A percentile compares a stretch with the other conserved stretches of the same genome.
These are phyloP conservation scores for Hypomecis punctinalis DNA, from an alignment of 2,888 invertebrate genomes.

Conservation along the genomic window DNA sequence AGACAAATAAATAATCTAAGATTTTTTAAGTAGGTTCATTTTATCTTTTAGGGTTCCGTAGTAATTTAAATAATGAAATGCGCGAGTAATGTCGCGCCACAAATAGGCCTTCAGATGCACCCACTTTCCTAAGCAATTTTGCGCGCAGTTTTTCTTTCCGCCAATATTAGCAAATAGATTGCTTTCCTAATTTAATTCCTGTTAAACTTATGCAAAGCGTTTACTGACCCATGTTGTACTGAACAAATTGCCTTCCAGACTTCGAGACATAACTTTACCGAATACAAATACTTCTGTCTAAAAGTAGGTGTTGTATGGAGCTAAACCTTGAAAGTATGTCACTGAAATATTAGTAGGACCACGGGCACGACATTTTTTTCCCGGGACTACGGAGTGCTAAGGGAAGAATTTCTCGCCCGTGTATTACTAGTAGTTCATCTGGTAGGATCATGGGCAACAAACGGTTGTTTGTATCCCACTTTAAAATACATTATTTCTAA, in stretches of 20 bases:
- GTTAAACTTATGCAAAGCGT: constrained; percentile 11
- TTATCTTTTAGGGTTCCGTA: not conserved
- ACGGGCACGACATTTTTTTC: no score
- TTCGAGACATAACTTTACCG: not conserved
- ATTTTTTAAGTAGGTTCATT: not conserved
- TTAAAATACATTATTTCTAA: not conserved
- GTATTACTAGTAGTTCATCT: no score
- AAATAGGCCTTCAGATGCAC: not conserved
- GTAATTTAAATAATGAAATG: no score
- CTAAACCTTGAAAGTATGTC: no score
- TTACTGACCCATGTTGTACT: constrained; percentile 13
- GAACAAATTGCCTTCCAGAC: constrained; percentile 14
- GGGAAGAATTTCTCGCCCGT: no score
- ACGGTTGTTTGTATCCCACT: not conserved
- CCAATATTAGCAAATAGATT: constrained; percentile 18
- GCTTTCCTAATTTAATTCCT: constrained; percentile 9
- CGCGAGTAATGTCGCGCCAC: no score
- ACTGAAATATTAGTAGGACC: no score
- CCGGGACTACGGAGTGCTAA: no score
- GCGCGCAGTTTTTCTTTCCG: not conserved
- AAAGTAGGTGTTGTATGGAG: not conserved
- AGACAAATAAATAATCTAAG: no score
- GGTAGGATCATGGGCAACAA: no score
- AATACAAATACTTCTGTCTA: not conserved
- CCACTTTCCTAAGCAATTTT: not conserved